phyloP scores from a whole-genome alignment of 1,140 invertebrate genomes.

The Capitella teleta region DNA sequence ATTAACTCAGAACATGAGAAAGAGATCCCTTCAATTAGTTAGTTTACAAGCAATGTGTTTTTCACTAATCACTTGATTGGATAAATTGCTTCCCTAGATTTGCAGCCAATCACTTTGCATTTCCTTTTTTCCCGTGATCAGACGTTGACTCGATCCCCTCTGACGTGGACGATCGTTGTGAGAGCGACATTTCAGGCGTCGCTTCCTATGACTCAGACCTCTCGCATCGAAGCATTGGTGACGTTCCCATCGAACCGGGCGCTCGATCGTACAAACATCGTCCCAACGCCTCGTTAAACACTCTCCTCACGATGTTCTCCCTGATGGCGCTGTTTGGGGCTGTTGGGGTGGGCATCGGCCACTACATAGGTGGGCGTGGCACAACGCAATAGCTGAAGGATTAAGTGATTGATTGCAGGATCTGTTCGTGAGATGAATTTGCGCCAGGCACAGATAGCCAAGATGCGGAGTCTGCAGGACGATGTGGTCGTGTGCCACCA shows the following conservation, averaged over 20 bases:
- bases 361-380: conserved; percentile 4
- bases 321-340: not conserved
- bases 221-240: not conserved
- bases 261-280: conserved; percentile 5
- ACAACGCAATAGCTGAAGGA: not conserved
- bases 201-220: conserved; percentile 3
- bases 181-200: conserved; percentile 9
- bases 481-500: conserved; percentile 2
- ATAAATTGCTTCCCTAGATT: too few relatives aligned
- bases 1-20: not conserved
- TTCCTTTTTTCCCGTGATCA: not conserved
- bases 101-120: too few relatives aligned
- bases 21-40: not conserved
- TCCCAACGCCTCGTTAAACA: conserved; percentile 7
- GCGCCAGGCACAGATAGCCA: not conserved
- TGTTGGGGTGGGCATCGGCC: conserved; percentile 8
- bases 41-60: not conserved
- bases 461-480: conserved; percentile 3
- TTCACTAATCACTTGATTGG: not conserved
- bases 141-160: conserved; percentile 1
- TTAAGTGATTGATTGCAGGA: conserved; percentile 1
- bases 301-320: not conserved
- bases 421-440: not conserved
- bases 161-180: conserved; percentile 8
- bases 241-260: not conserved